Conservation (phyloP, 2,888 invertebrate genomes). For the Luperina testacea region DNA sequence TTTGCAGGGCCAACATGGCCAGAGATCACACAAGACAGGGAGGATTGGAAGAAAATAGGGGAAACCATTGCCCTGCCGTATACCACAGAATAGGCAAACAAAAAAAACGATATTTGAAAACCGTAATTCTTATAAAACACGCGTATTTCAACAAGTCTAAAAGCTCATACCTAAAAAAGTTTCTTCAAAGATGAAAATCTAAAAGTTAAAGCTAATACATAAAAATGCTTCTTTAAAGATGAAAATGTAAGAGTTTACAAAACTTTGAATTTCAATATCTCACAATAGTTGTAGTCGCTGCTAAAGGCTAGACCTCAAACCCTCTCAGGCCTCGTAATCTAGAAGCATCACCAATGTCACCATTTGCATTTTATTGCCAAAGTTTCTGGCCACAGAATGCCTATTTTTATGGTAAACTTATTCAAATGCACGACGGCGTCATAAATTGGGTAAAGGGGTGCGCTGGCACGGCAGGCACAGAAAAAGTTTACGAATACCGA, state of each 20-base stretch:
- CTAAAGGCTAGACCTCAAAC: slow-evolving; percentile 44
- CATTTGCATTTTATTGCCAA: slow-evolving; percentile 90
- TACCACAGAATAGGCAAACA: neutral
- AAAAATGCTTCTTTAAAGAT: neutral
- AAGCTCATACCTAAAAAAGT: neutral
- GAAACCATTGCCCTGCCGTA: accelerated
- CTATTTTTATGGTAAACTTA: slow-evolving; percentile 89
- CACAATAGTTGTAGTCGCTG: slow-evolving; percentile 40
- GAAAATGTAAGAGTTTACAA: slow-evolving; percentile 15
- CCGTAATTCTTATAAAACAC: neutral
- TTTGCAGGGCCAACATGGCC: neutral
- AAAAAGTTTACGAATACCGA: slow-evolving; percentile 73
- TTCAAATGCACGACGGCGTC: slow-evolving; percentile 87
- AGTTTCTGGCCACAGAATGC: slow-evolving; percentile 86
- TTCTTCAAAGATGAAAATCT: neutral
- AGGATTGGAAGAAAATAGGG: neutral
- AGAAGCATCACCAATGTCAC: slow-evolving; percentile 81
- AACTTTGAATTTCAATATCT: slow-evolving; percentile 38
- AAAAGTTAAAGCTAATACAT: too few species aligned
- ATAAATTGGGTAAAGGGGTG: slow-evolving; percentile 88
- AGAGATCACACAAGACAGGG: neutral
- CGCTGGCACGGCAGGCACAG: slow-evolving; percentile 81
- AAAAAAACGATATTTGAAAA: neutral
- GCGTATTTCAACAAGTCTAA: neutral
- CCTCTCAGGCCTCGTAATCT: slow-evolving; percentile 67